These are phyloP conservation scores for Gobiocypris rarus DNA, from an alignment of 2,113 vertebrate genomes.

Conservation along the genomic window DNA sequence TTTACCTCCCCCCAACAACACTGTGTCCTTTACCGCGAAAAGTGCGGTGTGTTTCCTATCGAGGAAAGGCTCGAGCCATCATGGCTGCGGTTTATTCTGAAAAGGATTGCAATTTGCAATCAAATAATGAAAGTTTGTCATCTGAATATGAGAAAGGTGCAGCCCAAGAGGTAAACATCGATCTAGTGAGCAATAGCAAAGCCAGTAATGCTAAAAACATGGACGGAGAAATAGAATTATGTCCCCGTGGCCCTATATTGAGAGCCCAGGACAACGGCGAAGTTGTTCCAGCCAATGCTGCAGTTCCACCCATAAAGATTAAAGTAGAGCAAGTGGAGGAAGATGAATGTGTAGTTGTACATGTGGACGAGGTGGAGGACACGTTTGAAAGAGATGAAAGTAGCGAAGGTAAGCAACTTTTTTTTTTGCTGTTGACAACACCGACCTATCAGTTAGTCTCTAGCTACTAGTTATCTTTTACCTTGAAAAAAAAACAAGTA, in stretches of 20 bases:
- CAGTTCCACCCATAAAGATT: conserved; percentile 32
- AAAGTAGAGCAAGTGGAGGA: conserved; percentile 58
- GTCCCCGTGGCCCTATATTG: conserved; percentile 2
- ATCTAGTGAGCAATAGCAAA: neutral
- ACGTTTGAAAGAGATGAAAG: conserved; percentile 27
- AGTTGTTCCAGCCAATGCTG: conserved; percentile 13
- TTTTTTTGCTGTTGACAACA: neutral
- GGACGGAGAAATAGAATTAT: conserved; percentile 9
- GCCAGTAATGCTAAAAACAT: conserved; percentile 19
- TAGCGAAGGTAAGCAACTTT: conserved; percentile 47
- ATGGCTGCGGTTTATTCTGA: conserved; percentile 64
- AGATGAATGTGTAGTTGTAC: conserved; percentile 47
- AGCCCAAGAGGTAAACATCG: neutral
- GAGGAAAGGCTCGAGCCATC: conserved; percentile 28
- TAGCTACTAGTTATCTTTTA: neutral
- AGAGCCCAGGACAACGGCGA: conserved; percentile 49
- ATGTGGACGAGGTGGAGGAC: conserved; percentile 34
- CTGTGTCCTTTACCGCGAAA: conserved; percentile 49
- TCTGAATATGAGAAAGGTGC: conserved; percentile 9
- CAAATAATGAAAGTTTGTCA: conserved; percentile 19
- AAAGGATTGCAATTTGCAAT: conserved; percentile 24
- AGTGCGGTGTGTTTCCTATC: conserved; percentile 20
- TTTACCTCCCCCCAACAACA: conserved; percentile 16
- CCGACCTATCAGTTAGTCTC: neutral
- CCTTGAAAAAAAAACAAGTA: neutral